These are phyloP conservation scores for Sarcophaga bullata DNA, from an alignment of 1,140 invertebrate genomes.

Conservation along the genomic window DNA sequence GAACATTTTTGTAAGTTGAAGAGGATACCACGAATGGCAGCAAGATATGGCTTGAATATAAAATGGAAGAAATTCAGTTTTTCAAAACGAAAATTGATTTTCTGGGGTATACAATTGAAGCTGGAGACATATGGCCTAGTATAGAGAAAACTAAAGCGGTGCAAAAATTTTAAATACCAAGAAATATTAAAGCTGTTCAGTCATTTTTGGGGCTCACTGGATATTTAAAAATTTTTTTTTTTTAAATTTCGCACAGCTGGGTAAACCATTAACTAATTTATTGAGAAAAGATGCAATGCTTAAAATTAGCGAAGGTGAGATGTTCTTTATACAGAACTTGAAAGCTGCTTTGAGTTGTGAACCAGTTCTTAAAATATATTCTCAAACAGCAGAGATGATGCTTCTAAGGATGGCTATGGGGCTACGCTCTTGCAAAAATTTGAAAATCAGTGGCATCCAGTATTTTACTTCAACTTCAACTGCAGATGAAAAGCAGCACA, in stretches of 20 bases:
- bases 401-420: too few relatives aligned
- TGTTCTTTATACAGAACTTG: neutral
- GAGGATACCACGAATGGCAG: neutral
- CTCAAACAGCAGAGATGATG: neutral
- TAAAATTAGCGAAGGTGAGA: neutral
- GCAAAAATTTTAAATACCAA: slow-evolving; percentile 44
- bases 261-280: neutral
- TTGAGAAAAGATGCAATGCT: neutral
- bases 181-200: too few relatives aligned
- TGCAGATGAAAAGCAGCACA: slow-evolving; percentile 51
- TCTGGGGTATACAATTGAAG: slow-evolving; percentile 47
- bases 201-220: too few relatives aligned
- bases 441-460: slow-evolving; percentile 23
- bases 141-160: slow-evolving; percentile 47
- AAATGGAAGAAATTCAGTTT: slow-evolving; percentile 52
- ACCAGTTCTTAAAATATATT: neutral
- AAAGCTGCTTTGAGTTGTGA: neutral
- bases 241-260: neutral
- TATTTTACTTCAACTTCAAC: neutral
- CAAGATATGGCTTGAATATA: slow-evolving; percentile 30
- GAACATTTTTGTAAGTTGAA: neutral
- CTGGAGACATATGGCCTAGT: slow-evolving; percentile 45
- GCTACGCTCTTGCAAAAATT: slow-evolving; percentile 53
- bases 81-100: slow-evolving; percentile 44
- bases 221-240: too few relatives aligned